phyloP scores from a whole-genome alignment of 1,140 invertebrate genomes.

The Batillaria attramentaria region DNA sequence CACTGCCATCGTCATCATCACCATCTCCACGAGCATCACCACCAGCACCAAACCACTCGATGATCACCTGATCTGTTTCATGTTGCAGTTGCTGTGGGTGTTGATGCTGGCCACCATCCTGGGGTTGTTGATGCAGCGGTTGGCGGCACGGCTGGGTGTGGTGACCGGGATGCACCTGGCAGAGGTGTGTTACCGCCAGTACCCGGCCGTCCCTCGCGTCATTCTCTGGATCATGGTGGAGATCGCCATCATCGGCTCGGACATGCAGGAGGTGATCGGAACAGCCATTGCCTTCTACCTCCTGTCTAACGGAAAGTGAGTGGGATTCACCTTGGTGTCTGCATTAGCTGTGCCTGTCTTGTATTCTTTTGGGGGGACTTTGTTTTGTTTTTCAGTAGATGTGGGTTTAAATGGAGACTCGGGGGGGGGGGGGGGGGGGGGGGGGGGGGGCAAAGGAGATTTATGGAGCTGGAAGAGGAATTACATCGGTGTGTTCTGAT shows the following conservation, averaged over 20 bases:
- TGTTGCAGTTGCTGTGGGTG: constrained; percentile 85
- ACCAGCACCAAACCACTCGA: neutral
- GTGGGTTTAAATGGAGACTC: too few relatives aligned
- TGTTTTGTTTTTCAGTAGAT: too few relatives aligned
- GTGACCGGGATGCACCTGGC: neutral
- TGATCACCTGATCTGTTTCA: neutral
- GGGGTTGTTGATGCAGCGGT: neutral
- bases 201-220: constrained; percentile 83
- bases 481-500: too few relatives aligned
- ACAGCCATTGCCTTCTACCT: constrained; percentile 92
- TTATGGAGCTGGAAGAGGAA: too few relatives aligned
- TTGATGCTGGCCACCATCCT: constrained; percentile 65
- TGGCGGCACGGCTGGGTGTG: neutral
- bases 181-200: constrained; percentile 76
- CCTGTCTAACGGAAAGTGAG: constrained; percentile 87
- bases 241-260: constrained; percentile 87
- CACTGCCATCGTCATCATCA: neutral
- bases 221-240: constrained; percentile 91
- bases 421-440: too few relatives aligned
- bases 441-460: too few relatives aligned
- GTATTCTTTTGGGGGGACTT: neutral
- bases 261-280: constrained; percentile 91
- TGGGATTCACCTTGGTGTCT: constrained; percentile 79
- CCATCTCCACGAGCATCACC: neutral
- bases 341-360: neutral